Conservation (phyloP, 2,113 vertebrate genomes). For the Esox niger region DNA sequence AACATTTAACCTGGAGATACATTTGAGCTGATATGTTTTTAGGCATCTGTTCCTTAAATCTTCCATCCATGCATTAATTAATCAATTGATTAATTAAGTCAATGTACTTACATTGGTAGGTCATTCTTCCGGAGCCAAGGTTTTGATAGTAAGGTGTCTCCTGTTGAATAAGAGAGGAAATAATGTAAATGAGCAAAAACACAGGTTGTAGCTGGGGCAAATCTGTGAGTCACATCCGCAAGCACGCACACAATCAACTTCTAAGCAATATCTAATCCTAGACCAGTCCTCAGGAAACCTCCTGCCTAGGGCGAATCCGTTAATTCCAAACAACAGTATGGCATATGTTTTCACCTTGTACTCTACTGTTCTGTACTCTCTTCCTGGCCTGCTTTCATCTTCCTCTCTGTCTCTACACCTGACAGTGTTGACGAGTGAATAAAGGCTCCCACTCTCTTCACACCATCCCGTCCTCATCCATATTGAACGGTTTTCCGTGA, state of each 20-base stretch:
- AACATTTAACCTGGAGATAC: neutral
- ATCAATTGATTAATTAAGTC: neutral
- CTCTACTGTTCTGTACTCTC: constrained; percentile 28
- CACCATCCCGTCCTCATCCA: constrained; percentile 51
- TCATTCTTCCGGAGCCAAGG: constrained; percentile 52
- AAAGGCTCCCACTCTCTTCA: constrained; percentile 40
- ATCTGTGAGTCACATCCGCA: neutral
- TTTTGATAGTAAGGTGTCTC: constrained; percentile 28
- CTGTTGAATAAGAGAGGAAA: constrained; percentile 50
- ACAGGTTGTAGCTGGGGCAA: neutral
- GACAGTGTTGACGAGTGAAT: constrained; percentile 24
- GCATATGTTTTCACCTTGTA: constrained; percentile 42
- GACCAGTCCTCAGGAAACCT: constrained; percentile 38
- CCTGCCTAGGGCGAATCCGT: constrained; percentile 28
- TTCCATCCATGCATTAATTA: constrained; percentile 1
- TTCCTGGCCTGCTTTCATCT: constrained; percentile 51
- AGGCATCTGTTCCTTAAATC: constrained; percentile 38
- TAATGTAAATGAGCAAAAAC: neutral
- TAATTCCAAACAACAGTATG: constrained; percentile 16
- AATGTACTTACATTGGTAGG: constrained; percentile 69
- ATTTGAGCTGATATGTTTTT: neutral
- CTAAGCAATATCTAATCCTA: constrained; percentile 35
- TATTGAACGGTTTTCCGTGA: constrained; percentile 41
- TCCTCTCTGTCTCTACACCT: constrained; percentile 23
- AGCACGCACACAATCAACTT: neutral